Evolutionary conservation across 2,797 vertebrate species (phyloP).

Genomic region (Poliocrania exsul): DNA sequence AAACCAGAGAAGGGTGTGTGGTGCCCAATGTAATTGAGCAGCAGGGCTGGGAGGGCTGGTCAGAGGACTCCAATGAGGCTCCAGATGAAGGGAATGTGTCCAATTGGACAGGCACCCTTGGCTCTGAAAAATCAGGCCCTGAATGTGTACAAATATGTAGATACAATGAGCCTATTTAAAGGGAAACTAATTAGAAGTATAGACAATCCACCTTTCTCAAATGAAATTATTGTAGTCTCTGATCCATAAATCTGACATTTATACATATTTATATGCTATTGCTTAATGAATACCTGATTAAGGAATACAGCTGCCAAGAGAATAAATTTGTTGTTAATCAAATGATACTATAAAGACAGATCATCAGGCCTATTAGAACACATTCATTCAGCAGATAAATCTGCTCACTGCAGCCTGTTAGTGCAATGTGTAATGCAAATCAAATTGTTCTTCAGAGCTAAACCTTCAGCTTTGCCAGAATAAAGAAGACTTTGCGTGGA

Average conservation of each 20-base stretch:
- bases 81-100: neutral
- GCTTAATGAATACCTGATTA: slow-evolving; percentile 76
- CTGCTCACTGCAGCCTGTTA: slow-evolving; percentile 40
- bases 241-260: slow-evolving; percentile 75
- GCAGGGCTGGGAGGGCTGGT: neutral
- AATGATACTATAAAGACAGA: slow-evolving; percentile 72
- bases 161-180: slow-evolving; percentile 20
- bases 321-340: slow-evolving; percentile 77
- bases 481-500: slow-evolving; percentile 5
- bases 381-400: slow-evolving; percentile 66
- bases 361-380: slow-evolving; percentile 76
- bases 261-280: slow-evolving; percentile 73
- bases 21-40: neutral
- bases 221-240: slow-evolving; percentile 61
- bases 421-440: slow-evolving; percentile 23
- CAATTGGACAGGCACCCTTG: neutral
- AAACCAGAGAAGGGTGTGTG: neutral
- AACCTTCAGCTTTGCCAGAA: slow-evolving; percentile 40
- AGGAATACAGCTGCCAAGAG: slow-evolving; percentile 75
- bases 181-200: slow-evolving; percentile 28
- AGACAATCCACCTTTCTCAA: slow-evolving; percentile 58
- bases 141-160: neutral
- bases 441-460: slow-evolving; percentile 51
- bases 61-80: neutral
- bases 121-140: neutral